phyloP scores from a whole-genome alignment of 1,140 invertebrate genomes.

The Lasaia peninsularis region DNA sequence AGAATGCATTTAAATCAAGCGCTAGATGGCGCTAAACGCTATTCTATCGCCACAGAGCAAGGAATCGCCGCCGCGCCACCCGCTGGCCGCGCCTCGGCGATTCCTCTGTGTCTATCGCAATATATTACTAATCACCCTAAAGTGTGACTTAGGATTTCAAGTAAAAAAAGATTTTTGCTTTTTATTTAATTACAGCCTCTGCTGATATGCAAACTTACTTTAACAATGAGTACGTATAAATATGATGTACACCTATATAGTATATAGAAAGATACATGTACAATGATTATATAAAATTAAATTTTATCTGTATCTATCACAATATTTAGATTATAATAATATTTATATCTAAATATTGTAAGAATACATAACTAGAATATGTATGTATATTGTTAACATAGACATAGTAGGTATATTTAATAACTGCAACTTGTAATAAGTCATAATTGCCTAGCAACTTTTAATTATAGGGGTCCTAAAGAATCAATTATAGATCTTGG shows the following conservation, averaged over 20 bases:
- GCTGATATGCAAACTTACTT: conserved; percentile 4
- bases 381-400: background rate
- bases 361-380: background rate
- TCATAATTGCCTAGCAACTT: background rate
- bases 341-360: background rate
- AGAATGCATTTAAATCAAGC: too few relatives aligned
- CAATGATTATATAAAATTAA: conserved; percentile 4
- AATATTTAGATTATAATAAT: background rate
- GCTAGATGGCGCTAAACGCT: too few relatives aligned
- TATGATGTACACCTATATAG: background rate
- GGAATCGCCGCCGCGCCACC: too few relatives aligned
- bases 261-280: conserved; percentile 1
- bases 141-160: too few relatives aligned
- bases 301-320: background rate
- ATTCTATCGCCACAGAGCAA: too few relatives aligned
- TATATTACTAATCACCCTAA: too few relatives aligned
- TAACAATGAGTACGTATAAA: conserved; percentile 2
- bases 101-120: too few relatives aligned
- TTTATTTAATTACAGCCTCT: background rate
- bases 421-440: background rate
- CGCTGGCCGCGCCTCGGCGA: too few relatives aligned
- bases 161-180: background rate
- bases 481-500: too few relatives aligned
- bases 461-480: too few relatives aligned
- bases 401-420: background rate